Percentiles rank a stretch among this genome's conserved stretches.
phyloP scores from a whole-genome alignment of 2,888 invertebrate species.

The Timema cristinae region DNA sequence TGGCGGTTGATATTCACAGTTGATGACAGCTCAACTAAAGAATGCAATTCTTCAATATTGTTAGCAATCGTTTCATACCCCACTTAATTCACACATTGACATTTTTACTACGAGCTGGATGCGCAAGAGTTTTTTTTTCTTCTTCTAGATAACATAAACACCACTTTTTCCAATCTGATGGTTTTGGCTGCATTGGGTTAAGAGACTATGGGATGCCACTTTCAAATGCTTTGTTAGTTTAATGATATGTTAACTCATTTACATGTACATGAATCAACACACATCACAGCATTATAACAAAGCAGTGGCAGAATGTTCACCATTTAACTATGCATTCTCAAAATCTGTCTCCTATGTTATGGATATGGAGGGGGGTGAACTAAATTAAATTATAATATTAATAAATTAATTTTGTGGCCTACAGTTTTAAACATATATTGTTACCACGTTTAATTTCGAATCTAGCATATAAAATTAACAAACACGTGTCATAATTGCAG shows the following conservation, averaged over 20 bases:
- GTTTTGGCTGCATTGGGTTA: background rate
- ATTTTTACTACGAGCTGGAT: background rate
- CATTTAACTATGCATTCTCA: background rate
- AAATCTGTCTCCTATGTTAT: background rate
- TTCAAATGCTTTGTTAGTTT: background rate
- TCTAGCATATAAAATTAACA: background rate
- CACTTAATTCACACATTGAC: background rate
- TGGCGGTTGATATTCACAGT: background rate
- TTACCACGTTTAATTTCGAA: background rate
- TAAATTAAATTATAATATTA: no score
- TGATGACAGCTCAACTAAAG: background rate
- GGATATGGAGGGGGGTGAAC: no score
- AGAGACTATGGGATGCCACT: background rate
- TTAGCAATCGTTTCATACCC: slow-evolving; percentile 2
- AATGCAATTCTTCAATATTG: background rate
- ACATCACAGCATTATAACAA: background rate
- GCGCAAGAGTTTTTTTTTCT: background rate
- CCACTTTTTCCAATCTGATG: slow-evolving; percentile 2
- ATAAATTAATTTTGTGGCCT: no score
- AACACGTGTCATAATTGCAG: background rate
- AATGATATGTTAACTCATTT: background rate
- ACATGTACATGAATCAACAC: background rate
- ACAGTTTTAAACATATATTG: no score
- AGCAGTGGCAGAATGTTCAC: background rate
- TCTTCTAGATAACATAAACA: background rate